Conservation (phyloP, 2,888 invertebrate genomes). For the Eupithecia vulgata region DNA sequence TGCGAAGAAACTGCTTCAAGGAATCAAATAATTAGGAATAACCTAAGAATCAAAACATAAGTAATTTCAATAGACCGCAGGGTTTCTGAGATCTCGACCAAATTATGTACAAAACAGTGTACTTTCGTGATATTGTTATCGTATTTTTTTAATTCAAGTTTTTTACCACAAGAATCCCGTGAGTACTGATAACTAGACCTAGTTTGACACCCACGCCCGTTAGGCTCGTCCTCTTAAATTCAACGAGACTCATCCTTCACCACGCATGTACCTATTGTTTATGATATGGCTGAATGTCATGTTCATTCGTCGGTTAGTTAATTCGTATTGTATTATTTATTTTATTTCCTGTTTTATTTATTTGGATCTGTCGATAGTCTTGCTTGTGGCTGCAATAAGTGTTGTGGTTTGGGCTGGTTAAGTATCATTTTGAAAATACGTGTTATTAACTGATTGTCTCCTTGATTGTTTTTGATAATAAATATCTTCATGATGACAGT, state of each 20-base stretch:
- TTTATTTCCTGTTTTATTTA: neutral
- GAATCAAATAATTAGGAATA: too few relatives aligned
- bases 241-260: neutral
- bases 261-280: neutral
- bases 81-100: too few relatives aligned
- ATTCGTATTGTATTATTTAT: slow-evolving; percentile 1
- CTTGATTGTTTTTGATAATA: neutral
- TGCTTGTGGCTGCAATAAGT: neutral
- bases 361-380: neutral
- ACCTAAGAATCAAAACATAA: too few relatives aligned
- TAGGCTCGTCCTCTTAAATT: too few relatives aligned
- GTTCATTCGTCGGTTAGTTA: neutral
- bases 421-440: neutral
- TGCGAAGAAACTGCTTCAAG: too few relatives aligned
- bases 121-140: too few relatives aligned
- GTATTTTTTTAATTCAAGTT: too few relatives aligned
- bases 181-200: too few relatives aligned
- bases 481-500: neutral
- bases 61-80: too few relatives aligned
- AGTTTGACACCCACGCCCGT: too few relatives aligned
- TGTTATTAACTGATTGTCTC: neutral
- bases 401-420: neutral
- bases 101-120: too few relatives aligned
- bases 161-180: too few relatives aligned
- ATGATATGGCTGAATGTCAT: neutral